These are phyloP conservation scores for Agonopterix subpropinquella DNA, from an alignment of 2,888 invertebrate genomes.

Conservation along the genomic window DNA sequence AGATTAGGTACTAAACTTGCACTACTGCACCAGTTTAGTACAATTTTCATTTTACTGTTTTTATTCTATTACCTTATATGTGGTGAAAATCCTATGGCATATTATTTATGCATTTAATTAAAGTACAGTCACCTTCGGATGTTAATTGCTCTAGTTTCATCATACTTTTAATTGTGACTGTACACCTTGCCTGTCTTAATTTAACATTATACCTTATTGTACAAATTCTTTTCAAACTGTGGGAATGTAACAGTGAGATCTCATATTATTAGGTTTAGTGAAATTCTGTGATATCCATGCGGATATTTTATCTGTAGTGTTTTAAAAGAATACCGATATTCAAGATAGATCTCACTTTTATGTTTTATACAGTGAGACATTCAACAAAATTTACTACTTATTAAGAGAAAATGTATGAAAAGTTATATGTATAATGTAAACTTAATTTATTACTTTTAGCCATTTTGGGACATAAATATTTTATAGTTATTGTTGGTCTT, in stretches of 20 bases:
- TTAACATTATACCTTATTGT: constrained; percentile 20
- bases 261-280: constrained; percentile 39
- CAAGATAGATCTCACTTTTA: constrained; percentile 57
- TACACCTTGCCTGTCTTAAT: constrained; percentile 19
- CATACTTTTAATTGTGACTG: no score
- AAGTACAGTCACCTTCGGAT: no score
- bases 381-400: constrained; percentile 11
- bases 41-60: no score
- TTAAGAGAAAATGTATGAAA: constrained; percentile 20
- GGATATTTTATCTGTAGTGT: constrained; percentile 43
- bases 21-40: no score
- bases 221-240: constrained; percentile 27
- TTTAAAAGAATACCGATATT: constrained; percentile 29
- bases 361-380: constrained; percentile 39
- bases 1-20: no score
- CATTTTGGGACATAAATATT: constrained; percentile 27
- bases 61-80: no score
- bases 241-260: constrained; percentile 59
- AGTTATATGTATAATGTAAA: constrained; percentile 16
- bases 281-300: constrained; percentile 47
- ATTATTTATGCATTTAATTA: constrained; percentile 26
- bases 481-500: constrained; percentile 28
- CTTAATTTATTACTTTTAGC: constrained; percentile 27
- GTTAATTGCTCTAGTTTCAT: no score
- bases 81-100: no score